phyloP scores from a whole-genome alignment of 64 coral and sea anemone species.

The Platygyra sinensis region DNA sequence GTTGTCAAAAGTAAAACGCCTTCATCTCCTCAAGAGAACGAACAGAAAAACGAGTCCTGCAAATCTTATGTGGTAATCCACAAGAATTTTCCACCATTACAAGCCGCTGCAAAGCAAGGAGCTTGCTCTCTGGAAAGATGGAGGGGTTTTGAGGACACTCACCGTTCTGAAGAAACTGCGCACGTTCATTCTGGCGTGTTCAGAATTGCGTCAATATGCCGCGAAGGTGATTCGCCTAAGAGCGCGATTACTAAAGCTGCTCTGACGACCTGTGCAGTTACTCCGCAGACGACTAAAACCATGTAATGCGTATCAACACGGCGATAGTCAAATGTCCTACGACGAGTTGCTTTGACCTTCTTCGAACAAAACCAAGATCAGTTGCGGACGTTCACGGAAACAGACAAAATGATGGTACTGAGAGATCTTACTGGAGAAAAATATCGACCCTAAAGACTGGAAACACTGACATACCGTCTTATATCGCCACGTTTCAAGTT shows the following conservation, averaged over 20 bases:
- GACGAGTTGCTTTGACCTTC: slow-evolving; percentile 1
- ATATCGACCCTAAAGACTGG: background rate
- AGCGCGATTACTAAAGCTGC: background rate
- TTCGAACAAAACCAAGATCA: slow-evolving; percentile 23
- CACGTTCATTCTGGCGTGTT: background rate
- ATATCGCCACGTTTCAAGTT: background rate
- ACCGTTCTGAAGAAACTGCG: background rate
- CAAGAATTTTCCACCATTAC: background rate
- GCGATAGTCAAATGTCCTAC: background rate
- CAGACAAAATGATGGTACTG: background rate
- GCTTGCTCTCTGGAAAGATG: background rate
- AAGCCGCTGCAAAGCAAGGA: background rate
- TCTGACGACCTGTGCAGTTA: too few species aligned
- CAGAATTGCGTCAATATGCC: background rate
- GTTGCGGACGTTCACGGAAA: background rate
- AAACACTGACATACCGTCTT: background rate
- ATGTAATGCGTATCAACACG: background rate
- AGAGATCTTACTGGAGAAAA: slow-evolving; percentile 30
- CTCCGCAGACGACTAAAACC: too few species aligned
- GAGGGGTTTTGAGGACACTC: background rate
- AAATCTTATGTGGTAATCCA: background rate
- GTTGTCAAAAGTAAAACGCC: background rate
- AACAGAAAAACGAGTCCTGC: background rate
- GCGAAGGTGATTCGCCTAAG: background rate
- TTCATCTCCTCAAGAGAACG: background rate